phyloP scores from a whole-genome alignment of 2,888 invertebrate species.

The Eugnorisma glareosa region DNA sequence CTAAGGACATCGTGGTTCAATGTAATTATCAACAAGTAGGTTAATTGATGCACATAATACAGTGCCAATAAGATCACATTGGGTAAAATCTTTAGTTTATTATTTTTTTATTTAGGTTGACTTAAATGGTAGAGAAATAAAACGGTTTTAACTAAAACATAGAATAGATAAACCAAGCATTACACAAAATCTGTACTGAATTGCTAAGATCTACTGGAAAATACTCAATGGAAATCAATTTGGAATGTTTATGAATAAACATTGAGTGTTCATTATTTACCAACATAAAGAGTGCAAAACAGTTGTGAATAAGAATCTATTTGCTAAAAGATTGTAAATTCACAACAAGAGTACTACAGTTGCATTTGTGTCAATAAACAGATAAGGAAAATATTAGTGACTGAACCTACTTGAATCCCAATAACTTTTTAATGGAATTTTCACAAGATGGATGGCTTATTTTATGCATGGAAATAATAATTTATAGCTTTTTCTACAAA shows the following conservation, averaged over 20 bases:
- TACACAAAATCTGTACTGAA: background rate
- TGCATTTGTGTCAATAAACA: conserved; percentile 25
- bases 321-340: conserved; percentile 24
- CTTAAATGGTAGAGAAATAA: background rate
- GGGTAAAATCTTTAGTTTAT: background rate
- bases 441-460: background rate
- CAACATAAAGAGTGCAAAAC: background rate
- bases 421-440: background rate
- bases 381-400: conserved; percentile 28
- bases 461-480: conserved; percentile 4
- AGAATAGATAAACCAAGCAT: background rate
- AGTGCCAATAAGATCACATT: conserved; percentile 3
- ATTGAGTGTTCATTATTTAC: conserved; percentile 15
- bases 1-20: conserved; percentile 30
- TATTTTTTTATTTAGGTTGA: conserved; percentile 5
- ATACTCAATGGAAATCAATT: background rate
- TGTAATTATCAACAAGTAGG: conserved; percentile 17
- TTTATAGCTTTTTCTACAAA: background rate
- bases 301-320: conserved; percentile 19
- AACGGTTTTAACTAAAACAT: background rate
- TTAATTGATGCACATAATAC: conserved; percentile 30
- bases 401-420: conserved; percentile 1
- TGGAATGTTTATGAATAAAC: conserved; percentile 4
- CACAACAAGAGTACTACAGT: conserved; percentile 7
- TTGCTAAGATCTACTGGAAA: conserved; percentile 3